Percentiles rank a stretch among this genome's conserved stretches.
phyloP scores from a whole-genome alignment of 30 jellyfish, hydroid and myxozoan genomes.

The Hydra vulgaris region DNA sequence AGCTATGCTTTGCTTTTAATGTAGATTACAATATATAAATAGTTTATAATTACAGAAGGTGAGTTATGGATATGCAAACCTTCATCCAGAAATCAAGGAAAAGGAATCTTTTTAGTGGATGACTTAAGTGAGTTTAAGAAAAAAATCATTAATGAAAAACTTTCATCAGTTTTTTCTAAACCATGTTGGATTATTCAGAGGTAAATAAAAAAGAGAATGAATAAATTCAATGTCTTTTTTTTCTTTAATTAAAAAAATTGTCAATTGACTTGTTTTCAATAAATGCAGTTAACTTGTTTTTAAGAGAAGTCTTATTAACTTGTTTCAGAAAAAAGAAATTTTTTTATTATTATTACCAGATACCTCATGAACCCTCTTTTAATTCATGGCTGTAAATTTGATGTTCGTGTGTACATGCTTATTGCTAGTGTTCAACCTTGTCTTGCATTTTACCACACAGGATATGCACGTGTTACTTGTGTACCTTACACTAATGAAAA shows the following conservation, averaged over 20 bases:
- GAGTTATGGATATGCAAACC: constrained; percentile 94
- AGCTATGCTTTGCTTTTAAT: no score
- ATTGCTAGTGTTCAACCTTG: constrained; percentile 74
- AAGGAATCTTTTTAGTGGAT: constrained; percentile 70
- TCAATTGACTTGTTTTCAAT: no score
- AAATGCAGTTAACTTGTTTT: no score
- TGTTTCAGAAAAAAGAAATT: neutral
- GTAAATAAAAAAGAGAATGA: constrained; percentile 1
- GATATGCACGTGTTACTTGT: constrained; percentile 74
- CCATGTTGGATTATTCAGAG: constrained; percentile 54
- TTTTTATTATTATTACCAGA: constrained; percentile 37
- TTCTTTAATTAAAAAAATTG: no score
- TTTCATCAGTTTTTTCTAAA: neutral
- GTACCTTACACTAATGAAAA: constrained; percentile 51
- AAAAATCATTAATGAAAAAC: constrained; percentile 7
- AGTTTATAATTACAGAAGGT: constrained; percentile 35
- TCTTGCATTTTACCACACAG: constrained; percentile 67
- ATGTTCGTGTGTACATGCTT: constrained; percentile 87
- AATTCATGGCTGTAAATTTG: constrained; percentile 65
- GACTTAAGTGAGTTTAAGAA: constrained; percentile 18
- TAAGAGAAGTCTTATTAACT: no score
- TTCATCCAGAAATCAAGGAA: constrained; percentile 86
- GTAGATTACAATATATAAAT: no score
- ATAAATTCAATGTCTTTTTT: no score
- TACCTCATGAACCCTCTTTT: constrained; percentile 62